Evolutionary conservation across 2,888 invertebrate genomes (phyloP).

Genomic region (Lepidocyrtinus sp.): DNA sequence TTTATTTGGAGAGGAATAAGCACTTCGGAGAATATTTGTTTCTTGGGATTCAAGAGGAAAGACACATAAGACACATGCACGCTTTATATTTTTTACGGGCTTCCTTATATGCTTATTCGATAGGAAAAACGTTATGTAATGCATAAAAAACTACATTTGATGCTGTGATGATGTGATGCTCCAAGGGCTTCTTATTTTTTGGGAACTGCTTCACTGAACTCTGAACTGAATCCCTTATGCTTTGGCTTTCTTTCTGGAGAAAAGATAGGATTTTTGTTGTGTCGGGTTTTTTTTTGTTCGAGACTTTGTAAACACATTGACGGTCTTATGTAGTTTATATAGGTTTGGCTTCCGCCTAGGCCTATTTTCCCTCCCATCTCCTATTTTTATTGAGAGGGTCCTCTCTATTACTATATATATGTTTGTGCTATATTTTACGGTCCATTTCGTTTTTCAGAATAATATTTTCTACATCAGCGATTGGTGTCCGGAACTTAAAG

Average conservation of each 20-base stretch:
- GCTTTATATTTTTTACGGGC: not conserved
- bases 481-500: constrained; percentile 60
- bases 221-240: constrained; percentile 50
- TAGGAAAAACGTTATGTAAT: constrained; percentile 22
- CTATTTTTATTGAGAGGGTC: constrained; percentile 1
- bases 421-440: constrained; percentile 64
- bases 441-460: constrained; percentile 64
- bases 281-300: not conserved
- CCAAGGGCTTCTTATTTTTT: constrained; percentile 38
- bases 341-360: not conserved
- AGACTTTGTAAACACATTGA: not conserved
- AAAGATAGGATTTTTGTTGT: constrained; percentile 12
- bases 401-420: constrained; percentile 18
- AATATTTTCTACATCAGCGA: constrained; percentile 63
- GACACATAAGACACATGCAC: not conserved
- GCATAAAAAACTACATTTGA: not conserved
- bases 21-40: not conserved
- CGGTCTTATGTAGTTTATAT: not conserved
- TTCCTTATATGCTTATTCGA: not conserved
- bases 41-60: not conserved
- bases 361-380: not conserved
- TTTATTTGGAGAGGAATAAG: no score
- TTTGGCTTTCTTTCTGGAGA: constrained; percentile 29
- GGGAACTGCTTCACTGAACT: constrained; percentile 52
- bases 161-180: constrained; percentile 42